Conservation (phyloP, 2,113 vertebrate genomes). For the Glareola pratincola region DNA sequence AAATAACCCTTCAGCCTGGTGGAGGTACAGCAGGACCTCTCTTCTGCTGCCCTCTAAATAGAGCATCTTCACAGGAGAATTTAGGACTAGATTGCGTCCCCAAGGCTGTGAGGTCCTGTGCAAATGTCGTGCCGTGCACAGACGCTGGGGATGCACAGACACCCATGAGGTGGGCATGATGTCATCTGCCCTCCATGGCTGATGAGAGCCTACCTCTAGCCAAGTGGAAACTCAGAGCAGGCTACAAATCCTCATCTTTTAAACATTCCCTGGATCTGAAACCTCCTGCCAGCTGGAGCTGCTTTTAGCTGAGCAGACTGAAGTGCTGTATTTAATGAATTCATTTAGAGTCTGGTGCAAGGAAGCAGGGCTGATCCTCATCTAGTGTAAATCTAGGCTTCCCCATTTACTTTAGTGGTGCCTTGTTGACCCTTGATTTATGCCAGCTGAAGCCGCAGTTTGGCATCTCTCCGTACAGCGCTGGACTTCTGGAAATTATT, state of each 20-base stretch:
- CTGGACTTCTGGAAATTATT: not conserved
- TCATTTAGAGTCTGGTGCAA: slow-evolving; percentile 37
- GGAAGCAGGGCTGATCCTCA: slow-evolving; percentile 10
- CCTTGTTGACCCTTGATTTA: slow-evolving; percentile 30
- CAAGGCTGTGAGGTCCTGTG: not conserved
- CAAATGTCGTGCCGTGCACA: not conserved
- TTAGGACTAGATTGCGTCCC: not conserved
- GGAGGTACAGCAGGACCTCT: not conserved
- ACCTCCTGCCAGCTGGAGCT: slow-evolving; percentile 48
- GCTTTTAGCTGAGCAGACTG: slow-evolving; percentile 44
- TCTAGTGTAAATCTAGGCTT: not conserved
- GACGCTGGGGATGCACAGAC: not conserved
- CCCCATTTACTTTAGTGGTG: not conserved
- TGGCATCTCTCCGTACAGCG: not conserved
- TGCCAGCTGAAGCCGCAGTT: not conserved
- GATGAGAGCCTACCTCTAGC: not conserved
- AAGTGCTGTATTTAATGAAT: slow-evolving; percentile 51
- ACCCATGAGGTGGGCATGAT: not conserved
- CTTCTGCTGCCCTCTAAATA: not conserved
- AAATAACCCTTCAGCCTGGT: not conserved
- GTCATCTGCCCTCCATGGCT: not conserved
- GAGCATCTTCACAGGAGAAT: not conserved
- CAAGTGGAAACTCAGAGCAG: not conserved
- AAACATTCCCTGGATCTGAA: slow-evolving; percentile 45
- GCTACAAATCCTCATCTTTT: slow-evolving; percentile 54